Conservation (phyloP, 2,888 invertebrate genomes). For the Operophtera brumata region DNA sequence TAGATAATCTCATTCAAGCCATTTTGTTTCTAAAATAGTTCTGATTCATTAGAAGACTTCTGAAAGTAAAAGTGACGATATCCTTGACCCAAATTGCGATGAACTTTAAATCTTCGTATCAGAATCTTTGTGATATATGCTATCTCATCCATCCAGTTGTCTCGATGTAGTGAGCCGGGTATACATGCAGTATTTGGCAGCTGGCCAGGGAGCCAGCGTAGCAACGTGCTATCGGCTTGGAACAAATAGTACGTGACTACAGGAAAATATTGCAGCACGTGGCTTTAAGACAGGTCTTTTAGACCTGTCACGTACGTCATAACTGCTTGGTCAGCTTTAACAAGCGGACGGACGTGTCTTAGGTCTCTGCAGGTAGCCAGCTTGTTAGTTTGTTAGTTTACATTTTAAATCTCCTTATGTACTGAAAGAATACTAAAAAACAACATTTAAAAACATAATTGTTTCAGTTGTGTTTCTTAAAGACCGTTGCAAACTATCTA, state of each 20-base stretch:
- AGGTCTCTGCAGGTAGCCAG: not conserved
- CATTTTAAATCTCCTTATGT: no score
- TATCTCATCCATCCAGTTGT: slow-evolving; percentile 25
- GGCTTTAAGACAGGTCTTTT: slow-evolving; percentile 8
- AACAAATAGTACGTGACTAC: slow-evolving; percentile 13
- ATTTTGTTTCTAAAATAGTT: slow-evolving; percentile 6
- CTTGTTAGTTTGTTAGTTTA: not conserved
- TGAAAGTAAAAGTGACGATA: slow-evolving; percentile 17
- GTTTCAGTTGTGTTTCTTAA: no score
- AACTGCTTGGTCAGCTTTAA: slow-evolving; percentile 1
- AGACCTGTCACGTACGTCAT: slow-evolving; percentile 6
- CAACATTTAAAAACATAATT: no score
- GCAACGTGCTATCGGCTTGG: slow-evolving; percentile 27
- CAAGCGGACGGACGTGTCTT: not conserved
- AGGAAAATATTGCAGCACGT: slow-evolving; percentile 1
- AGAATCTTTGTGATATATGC: slow-evolving; percentile 18
- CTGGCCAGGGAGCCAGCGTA: slow-evolving; percentile 28
- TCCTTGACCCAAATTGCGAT: slow-evolving; percentile 29
- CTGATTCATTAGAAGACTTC: slow-evolving; percentile 1
- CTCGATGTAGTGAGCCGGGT: slow-evolving; percentile 21
- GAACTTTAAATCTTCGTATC: slow-evolving; percentile 23
- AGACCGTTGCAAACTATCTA: no score
- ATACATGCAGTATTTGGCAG: slow-evolving; percentile 33
- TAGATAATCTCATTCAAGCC: slow-evolving; percentile 1
- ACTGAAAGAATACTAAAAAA: no score